A percentile compares a stretch with the other conserved stretches of the same genome.
Evolutionary conservation across 2,797 vertebrate genomes (phyloP).

Genomic region (Typhlichthys subterraneus): DNA sequence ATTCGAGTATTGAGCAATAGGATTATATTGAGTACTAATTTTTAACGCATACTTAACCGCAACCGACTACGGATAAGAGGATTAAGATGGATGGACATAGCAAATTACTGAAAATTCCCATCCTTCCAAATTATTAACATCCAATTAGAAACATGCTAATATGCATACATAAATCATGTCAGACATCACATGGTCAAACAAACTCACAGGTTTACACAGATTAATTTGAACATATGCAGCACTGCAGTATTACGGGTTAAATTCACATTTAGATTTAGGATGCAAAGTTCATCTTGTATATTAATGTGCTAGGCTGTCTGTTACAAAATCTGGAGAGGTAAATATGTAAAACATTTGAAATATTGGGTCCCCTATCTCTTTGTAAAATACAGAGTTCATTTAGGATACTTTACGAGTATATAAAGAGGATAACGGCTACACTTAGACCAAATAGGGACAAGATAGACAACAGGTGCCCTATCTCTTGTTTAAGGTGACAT

Average conservation of each 20-base stretch:
- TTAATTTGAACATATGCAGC: background rate
- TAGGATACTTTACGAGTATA: background rate
- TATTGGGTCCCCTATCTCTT: background rate
- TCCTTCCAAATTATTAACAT: no score
- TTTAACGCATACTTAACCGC: no score
- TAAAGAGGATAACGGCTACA: background rate
- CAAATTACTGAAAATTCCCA: no score
- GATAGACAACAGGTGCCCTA: constrained; percentile 60
- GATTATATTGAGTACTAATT: no score
- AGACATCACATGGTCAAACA: background rate
- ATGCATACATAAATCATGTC: background rate
- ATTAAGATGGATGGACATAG: no score
- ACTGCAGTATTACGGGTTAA: background rate
- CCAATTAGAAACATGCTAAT: no score
- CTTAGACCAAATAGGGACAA: background rate
- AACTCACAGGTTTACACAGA: constrained; percentile 4
- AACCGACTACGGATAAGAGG: no score
- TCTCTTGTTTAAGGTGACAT: constrained; percentile 52
- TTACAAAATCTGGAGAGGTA: background rate
- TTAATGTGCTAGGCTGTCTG: background rate
- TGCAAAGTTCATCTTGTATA: background rate
- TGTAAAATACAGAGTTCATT: background rate
- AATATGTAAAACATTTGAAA: background rate
- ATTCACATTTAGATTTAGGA: background rate
- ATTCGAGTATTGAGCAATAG: no score